These are phyloP conservation scores for Spea hammondii DNA, from an alignment of 2,797 vertebrate genomes.

Conservation along the genomic window DNA sequence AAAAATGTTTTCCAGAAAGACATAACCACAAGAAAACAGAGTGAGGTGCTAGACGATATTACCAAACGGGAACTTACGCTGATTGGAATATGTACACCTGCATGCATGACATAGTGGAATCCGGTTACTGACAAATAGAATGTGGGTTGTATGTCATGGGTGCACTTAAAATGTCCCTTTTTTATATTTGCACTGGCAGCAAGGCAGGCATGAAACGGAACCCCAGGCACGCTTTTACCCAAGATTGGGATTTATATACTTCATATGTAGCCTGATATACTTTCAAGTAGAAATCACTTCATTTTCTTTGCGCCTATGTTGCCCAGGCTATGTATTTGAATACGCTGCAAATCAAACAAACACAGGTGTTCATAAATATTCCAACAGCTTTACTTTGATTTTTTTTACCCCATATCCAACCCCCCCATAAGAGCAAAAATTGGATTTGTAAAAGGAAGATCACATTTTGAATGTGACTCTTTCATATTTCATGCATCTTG, in stretches of 20 bases:
- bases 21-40: constrained; percentile 8
- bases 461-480: background rate
- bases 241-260: constrained; percentile 55
- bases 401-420: constrained; percentile 1
- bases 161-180: constrained; percentile 34
- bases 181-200: constrained; percentile 1
- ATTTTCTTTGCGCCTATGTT: constrained; percentile 59
- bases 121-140: constrained; percentile 22
- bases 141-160: constrained; percentile 38
- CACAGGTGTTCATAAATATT: constrained; percentile 66
- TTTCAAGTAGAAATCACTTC: constrained; percentile 63
- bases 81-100: constrained; percentile 34
- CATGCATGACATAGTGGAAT: constrained; percentile 28
- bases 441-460: background rate
- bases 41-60: constrained; percentile 33
- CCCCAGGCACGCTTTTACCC: constrained; percentile 51
- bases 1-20: background rate
- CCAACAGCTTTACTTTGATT: constrained; percentile 52
- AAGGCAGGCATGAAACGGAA: constrained; percentile 29
- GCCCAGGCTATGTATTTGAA: constrained; percentile 52
- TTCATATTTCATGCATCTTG: background rate
- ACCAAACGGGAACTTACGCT: background rate
- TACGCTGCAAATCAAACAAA: constrained; percentile 58
- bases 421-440: background rate
- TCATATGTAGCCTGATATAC: constrained; percentile 53